Evolutionary conservation across 2,113 vertebrate species (phyloP), one percentile per base, ranked within the genome.

Genomic region (Crocuta crocuta): DNA sequence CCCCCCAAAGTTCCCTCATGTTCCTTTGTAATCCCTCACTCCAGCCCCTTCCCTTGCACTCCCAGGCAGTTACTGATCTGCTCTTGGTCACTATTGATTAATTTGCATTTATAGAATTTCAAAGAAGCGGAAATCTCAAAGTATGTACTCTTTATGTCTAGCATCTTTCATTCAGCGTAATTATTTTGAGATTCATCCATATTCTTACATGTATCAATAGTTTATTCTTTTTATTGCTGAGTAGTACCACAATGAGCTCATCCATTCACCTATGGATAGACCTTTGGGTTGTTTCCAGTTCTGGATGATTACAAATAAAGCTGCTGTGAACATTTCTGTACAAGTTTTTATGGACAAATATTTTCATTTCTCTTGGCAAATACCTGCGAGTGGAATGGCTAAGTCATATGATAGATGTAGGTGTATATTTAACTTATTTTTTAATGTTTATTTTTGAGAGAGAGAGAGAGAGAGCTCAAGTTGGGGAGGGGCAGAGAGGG

Each of bases 351-450:
- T 95, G 28, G 73, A 71, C 61, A 96, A 80, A 79, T 63, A 33
- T 23, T 93, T 93, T 93, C 19, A 90, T 85, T 85, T 84, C 71
- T 93, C 79, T 89, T 90, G 61, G 28, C 23, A 76, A 61, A 93
- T 63, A 76, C 19, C 4, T 61, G 63, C 13, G 23, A 71, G 53
- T 63, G 71, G 70, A 84, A 90, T 63, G 80, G 21, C 90, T 93
- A 92, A 66, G 53, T 80, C 43, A 68, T 87, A 63, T 16, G 13
- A 15, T 61, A 81, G 81, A 68, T 43, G 53, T 61, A 81, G 81
- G 58, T 43, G 53, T 61, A 43, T 63, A 76, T 81, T 73, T 71
- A 61, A 81, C 33, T 53, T 81, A 23, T 61, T 9, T 61, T 61
- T 61, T 61, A 61, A 61, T 61, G 58, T 61, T 61, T 23, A 23